Percentiles rank a stretch among this genome's conserved stretches.
Conservation (phyloP, 2,797 vertebrate species). For the Onychomys torridus region DNA sequence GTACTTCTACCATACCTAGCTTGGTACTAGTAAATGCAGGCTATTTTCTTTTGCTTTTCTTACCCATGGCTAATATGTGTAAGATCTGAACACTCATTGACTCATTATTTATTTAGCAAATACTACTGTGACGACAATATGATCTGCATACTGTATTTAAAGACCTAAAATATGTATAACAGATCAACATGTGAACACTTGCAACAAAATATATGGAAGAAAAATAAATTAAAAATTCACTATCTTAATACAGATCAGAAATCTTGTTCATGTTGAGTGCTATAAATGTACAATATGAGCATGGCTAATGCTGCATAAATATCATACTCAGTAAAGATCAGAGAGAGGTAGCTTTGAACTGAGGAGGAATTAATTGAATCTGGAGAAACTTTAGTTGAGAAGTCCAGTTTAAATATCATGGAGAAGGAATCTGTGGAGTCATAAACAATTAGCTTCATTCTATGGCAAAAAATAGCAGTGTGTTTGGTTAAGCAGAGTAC, state of each 20-base stretch:
- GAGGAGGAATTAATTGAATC: not conserved
- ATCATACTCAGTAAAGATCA: not conserved
- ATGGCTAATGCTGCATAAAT: not conserved
- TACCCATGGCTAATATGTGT: not conserved
- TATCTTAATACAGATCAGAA: not conserved
- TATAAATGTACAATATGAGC: not conserved
- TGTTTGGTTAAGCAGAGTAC: not conserved
- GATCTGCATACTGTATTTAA: not conserved
- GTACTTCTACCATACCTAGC: not conserved
- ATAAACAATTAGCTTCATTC: not conserved
- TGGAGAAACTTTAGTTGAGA: not conserved
- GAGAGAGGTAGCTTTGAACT: not conserved
- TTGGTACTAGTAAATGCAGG: not conserved
- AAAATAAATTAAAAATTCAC: not conserved
- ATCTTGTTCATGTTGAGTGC: not conserved
- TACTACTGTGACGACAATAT: not conserved
- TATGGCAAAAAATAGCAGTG: not conserved
- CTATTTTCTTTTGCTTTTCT: not conserved
- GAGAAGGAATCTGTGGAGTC: not conserved
- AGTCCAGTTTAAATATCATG: not conserved
- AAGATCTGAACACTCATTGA: not conserved
- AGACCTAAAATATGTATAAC: not conserved
- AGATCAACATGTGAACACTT: not conserved
- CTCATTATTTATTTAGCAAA: conserved; percentile 14
- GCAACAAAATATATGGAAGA: not conserved